phyloP scores from a whole-genome alignment of 2,888 invertebrate genomes.

The Adelphocoris suturalis region DNA sequence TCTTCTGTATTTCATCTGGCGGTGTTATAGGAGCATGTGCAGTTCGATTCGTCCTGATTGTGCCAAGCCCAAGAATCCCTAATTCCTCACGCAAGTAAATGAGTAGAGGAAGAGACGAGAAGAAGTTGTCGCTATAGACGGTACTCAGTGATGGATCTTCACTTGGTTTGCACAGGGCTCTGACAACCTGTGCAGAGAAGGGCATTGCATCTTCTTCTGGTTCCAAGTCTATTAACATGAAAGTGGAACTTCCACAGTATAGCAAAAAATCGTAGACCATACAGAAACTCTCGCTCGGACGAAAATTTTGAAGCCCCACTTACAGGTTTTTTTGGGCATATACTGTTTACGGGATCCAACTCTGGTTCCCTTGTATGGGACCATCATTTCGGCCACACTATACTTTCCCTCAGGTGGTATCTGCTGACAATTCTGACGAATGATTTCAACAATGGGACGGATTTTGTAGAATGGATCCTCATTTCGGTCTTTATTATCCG shows the following conservation, averaged over 20 bases:
- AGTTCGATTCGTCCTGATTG: constrained; percentile 72
- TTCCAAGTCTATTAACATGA: constrained; percentile 75
- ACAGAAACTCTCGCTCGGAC: constrained; percentile 77
- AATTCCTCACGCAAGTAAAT: constrained; percentile 71
- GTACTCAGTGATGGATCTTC: constrained; percentile 67
- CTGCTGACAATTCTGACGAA: constrained; percentile 38
- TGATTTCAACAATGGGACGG: constrained; percentile 35
- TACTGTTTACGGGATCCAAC: constrained; percentile 76
- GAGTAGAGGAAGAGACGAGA: constrained; percentile 70
- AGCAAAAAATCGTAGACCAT: constrained; percentile 77
- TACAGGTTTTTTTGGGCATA: constrained; percentile 77
- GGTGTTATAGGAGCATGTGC: constrained; percentile 63
- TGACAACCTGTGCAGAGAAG: constrained; percentile 77
- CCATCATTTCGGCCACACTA: constrained; percentile 55
- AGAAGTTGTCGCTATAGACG: constrained; percentile 76
- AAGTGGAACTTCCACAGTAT: constrained; percentile 77
- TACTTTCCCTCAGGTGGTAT: not conserved
- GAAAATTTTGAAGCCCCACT: constrained; percentile 78
- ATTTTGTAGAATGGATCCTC: constrained; percentile 31
- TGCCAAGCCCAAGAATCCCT: constrained; percentile 74
- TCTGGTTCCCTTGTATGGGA: constrained; percentile 39
- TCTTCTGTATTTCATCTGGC: constrained; percentile 71
- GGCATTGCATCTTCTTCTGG: constrained; percentile 75
- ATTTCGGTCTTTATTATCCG: not conserved
- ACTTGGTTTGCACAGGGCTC: constrained; percentile 76